Evolutionary conservation across 2,888 invertebrate species (phyloP).

Genomic region (Caenorhabditis plicata): DNA sequence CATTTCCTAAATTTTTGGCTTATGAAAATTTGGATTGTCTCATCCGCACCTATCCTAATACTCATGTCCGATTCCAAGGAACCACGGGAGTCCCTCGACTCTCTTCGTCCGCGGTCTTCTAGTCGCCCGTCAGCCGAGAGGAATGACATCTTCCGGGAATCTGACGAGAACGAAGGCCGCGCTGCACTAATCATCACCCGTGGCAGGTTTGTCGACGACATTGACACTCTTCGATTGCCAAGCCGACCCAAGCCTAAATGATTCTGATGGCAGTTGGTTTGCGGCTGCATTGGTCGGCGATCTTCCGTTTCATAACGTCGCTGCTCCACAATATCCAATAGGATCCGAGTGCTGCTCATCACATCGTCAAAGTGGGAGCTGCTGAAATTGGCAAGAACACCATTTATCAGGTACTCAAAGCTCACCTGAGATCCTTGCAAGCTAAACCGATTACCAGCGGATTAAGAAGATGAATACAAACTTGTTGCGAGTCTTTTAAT

Average conservation of each 20-base stretch:
- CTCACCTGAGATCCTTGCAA: constrained; percentile 30
- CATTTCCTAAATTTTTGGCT: too few species aligned
- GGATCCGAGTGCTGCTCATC: constrained; percentile 55
- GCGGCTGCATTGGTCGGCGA: constrained; percentile 33
- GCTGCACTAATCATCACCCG: constrained; percentile 64
- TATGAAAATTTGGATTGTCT: too few species aligned
- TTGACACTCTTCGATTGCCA: constrained; percentile 60
- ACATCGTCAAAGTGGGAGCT: constrained; percentile 64
- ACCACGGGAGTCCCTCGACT: constrained; percentile 57
- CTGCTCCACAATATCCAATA: constrained; percentile 62
- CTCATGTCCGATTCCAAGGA: constrained; percentile 61
- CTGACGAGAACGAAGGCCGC: constrained; percentile 58
- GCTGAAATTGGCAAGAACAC: constrained; percentile 17
- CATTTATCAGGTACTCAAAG: neutral
- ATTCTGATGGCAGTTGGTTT: constrained; percentile 17
- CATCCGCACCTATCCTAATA: constrained; percentile 56
- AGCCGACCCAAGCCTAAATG: constrained; percentile 46
- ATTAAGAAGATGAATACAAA: constrained; percentile 58
- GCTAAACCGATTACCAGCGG: constrained; percentile 58
- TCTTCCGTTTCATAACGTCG: constrained; percentile 61
- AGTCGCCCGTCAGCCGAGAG: constrained; percentile 63
- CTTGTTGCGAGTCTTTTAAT: constrained; percentile 51
- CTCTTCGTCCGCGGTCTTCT: constrained; percentile 56
- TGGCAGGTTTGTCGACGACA: constrained; percentile 61
- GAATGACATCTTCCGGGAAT: constrained; percentile 62